Percentiles rank a stretch among this genome's conserved stretches.
These are phyloP conservation scores for Macrobrachium rosenbergii DNA, from an alignment of 1,140 invertebrate genomes.

Conservation along the genomic window DNA sequence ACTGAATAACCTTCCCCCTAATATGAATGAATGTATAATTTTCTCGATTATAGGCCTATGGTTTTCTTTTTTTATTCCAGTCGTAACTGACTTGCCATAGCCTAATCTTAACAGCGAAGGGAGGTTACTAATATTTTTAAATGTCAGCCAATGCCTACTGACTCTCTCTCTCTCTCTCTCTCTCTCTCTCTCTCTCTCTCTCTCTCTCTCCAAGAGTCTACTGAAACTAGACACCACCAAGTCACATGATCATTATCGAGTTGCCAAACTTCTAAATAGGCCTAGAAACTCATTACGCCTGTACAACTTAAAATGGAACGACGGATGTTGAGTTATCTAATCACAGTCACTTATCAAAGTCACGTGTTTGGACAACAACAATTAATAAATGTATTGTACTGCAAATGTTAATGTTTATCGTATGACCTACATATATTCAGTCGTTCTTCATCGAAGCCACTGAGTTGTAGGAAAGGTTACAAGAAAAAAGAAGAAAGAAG, in stretches of 20 bases:
- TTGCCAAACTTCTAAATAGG: constrained; percentile 1
- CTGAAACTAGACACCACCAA: background rate
- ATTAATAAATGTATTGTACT: too few species aligned
- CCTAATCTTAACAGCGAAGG: background rate
- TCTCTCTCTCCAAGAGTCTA: constrained; percentile 26
- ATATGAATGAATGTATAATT: background rate
- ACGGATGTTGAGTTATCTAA: too few species aligned
- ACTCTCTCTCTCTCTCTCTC: constrained; percentile 18
- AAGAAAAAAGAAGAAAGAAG: too few species aligned
- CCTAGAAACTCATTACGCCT: constrained; percentile 1
- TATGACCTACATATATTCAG: too few species aligned
- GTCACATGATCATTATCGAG: background rate
- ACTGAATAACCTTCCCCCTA: too few species aligned
- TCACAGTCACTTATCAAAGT: too few species aligned
- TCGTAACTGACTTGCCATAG: background rate
- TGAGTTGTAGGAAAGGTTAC: too few species aligned
- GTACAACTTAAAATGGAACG: too few species aligned
- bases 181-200: constrained; percentile 39
- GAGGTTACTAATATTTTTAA: background rate
- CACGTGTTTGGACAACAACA: too few species aligned
- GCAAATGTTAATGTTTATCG: too few species aligned
- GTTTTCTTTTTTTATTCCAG: background rate
- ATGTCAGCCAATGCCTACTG: background rate
- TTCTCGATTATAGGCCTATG: background rate
- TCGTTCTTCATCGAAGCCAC: too few species aligned